These are phyloP conservation scores for Eristalis intricaria DNA, from an alignment of 2,888 invertebrate species.

Conservation along the genomic window DNA sequence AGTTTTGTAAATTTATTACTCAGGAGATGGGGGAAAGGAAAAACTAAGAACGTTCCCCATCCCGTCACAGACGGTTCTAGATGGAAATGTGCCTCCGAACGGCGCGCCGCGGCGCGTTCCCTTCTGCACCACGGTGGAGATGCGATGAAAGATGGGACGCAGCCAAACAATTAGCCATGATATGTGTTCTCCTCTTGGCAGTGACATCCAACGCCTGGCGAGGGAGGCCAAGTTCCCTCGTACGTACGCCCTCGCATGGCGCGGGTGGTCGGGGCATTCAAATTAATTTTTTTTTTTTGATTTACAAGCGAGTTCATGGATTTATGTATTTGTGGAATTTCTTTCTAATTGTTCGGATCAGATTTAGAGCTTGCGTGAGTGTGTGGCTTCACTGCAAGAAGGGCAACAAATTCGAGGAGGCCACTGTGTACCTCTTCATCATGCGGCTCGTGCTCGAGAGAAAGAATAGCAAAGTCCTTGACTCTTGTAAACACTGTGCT, in stretches of 20 bases:
- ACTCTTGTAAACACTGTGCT: slow-evolving; percentile 32
- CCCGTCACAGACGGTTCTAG: slow-evolving; percentile 4
- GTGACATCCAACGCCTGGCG: slow-evolving; percentile 34
- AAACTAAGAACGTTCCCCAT: background rate
- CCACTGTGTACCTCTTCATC: slow-evolving; percentile 5
- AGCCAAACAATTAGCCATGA: slow-evolving; percentile 68
- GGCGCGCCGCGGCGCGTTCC: background rate
- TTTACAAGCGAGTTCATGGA: slow-evolving; percentile 14
- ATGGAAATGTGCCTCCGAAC: background rate
- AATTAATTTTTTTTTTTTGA: slow-evolving; percentile 21
- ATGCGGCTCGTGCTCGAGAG: background rate
- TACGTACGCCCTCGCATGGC: background rate
- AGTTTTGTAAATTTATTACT: slow-evolving; percentile 57
- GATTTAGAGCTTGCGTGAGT: background rate
- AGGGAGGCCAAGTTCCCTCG: slow-evolving; percentile 52
- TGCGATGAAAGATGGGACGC: slow-evolving; percentile 44
- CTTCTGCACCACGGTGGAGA: background rate
- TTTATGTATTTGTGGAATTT: background rate
- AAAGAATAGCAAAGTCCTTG: slow-evolving; percentile 19
- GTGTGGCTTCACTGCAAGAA: slow-evolving; percentile 29
- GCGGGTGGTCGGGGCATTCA: slow-evolving; percentile 27
- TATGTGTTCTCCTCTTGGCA: slow-evolving; percentile 57
- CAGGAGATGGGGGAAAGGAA: background rate
- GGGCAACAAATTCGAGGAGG: background rate
- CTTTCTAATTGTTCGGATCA: background rate